Base-by-base conservation (phyloP, 2,888 invertebrate genomes). In the Lycia hirtaria region DNA sequence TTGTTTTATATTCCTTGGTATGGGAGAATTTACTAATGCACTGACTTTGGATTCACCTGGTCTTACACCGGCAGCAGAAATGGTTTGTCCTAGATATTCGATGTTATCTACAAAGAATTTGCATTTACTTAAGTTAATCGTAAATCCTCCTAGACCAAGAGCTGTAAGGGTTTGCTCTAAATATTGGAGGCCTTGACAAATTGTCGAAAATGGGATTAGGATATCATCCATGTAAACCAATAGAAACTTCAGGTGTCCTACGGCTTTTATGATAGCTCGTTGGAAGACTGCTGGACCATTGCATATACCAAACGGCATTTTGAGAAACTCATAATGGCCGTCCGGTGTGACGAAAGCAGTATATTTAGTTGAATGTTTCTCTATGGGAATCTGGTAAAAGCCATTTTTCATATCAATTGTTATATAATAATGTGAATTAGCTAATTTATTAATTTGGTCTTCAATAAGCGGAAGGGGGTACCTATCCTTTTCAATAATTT, bases 391-490 rank as follows among this genome's bases (percentile, higher is more conserved):
- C 12, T 30, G 30, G 12, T 30, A 30, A 12, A 30, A 30, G 2
- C 7, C 30, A 30, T 30, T 30, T 30, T 30, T 30, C 30, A 30
- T 30, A 30, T n/a, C 30, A 12, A 30, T 30, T 1, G 12, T 12
- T 30, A 32, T 32, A 5, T 12, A 32, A 15, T 9, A 47, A 4
- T 17, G 24, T 1, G 2, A 0, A 0, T 33, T 12, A 2, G 40
- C 47, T 1, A 56, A 22, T 6, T 32, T 10, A 7, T 55, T 43
- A 5, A 55, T 48, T 3, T 55, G 48, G 5, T 55, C 55, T 7
- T 45, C 47, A 1, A 54, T 54, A 1, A 47, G 4, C 0, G 54
- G 54, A 0, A 47, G 24, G 0, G 54, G 54, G 7, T 17, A 48
- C 0, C 22, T 14, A 22, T 45, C 45, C 9, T 32, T 38, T 2